Percentiles rank a stretch among this genome's conserved stretches.
phyloP scores from a whole-genome alignment of 53 echinoderm and acorn worm species.

The Patiria pectinifera region DNA sequence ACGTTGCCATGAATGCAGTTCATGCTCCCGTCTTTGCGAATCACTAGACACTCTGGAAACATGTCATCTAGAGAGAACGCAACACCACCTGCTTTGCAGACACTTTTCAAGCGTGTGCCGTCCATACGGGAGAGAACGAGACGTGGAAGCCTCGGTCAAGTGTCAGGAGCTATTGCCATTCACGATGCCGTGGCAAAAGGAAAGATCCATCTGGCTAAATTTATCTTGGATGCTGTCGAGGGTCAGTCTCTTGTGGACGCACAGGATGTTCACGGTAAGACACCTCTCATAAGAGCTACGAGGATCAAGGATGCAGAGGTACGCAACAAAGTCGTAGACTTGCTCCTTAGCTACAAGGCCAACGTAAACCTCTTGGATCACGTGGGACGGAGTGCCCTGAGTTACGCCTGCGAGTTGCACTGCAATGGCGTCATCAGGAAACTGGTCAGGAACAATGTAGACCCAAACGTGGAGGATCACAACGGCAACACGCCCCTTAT shows the following conservation, averaged over 20 bases:
- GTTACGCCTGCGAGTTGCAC: constrained; percentile 88
- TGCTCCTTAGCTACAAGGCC: constrained; percentile 80
- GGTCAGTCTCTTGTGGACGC: constrained; percentile 83
- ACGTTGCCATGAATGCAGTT: not conserved
- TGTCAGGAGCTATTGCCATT: constrained; percentile 86
- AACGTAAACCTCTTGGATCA: constrained; percentile 84
- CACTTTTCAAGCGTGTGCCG: constrained; percentile 57
- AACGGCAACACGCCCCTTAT: constrained; percentile 90
- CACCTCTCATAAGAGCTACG: constrained; percentile 86
- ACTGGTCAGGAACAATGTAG: constrained; percentile 89
- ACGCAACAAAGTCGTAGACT: constrained; percentile 60
- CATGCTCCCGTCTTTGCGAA: not conserved
- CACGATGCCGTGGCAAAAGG: constrained; percentile 96
- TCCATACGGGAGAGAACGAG: constrained; percentile 76
- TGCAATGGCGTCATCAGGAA: constrained; percentile 78
- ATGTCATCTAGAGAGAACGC: constrained; percentile 27
- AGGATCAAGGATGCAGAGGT: constrained; percentile 63
- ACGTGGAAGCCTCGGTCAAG: constrained; percentile 87
- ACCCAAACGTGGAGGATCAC: constrained; percentile 89
- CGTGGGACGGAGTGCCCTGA: constrained; percentile 87
- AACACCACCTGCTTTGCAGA: not conserved
- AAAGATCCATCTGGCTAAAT: constrained; percentile 89
- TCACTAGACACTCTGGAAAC: not conserved
- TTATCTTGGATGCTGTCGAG: constrained; percentile 95
- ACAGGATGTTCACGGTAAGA: constrained; percentile 88